Evolutionary conservation across 23 tunicate species (phyloP), one percentile per base, ranked within the genome.

Genomic region (Phallusia fumigata): DNA sequence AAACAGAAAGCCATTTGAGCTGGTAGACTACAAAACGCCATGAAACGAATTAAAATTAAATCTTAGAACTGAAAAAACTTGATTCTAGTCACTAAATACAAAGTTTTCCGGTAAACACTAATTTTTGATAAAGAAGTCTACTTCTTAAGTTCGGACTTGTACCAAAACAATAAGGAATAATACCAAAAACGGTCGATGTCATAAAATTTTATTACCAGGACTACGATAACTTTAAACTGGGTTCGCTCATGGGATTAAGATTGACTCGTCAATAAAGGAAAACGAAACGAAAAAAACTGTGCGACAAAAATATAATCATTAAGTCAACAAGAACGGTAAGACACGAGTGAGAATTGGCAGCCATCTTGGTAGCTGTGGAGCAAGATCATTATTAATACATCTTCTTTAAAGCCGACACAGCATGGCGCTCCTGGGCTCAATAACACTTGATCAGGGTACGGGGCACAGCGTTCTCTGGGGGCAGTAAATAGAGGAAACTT

Each of bases 181-280:
- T 10, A 40, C 5, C 5, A 40, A 40, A 40, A 40, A 5, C 47
- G 47, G 10, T 5, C 28, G 69, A 58, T 58, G 69, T 58, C 69
- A 58, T 58, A 58, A 58, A 58, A 58, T 58, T 58, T 58, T 58
- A 58, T 58, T 58, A 58, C 69, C 28, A 24, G 69, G 69, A 58
- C 69, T 58, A 58, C 69, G 69, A 58, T 58, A 58, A 58, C 8
- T 58, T 58, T 58, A 58, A 58, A 58, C 69, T 58, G 69, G 69
- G 2, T 24, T 24, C 26, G 11, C 69, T 58, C 69, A 24, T 22
- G 26, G 69, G 13, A 58, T 58, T 58, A 58, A 58, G 2, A 58
- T 24, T 58, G 26, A 58, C 28, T 58, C 69, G 16, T 58, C 16
- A 24, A 24, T 8, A 58, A 24, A 58, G 13, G 69, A 58, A 51